phyloP scores from a whole-genome alignment of 1,140 invertebrate genomes.

The Spodoptera litura region DNA sequence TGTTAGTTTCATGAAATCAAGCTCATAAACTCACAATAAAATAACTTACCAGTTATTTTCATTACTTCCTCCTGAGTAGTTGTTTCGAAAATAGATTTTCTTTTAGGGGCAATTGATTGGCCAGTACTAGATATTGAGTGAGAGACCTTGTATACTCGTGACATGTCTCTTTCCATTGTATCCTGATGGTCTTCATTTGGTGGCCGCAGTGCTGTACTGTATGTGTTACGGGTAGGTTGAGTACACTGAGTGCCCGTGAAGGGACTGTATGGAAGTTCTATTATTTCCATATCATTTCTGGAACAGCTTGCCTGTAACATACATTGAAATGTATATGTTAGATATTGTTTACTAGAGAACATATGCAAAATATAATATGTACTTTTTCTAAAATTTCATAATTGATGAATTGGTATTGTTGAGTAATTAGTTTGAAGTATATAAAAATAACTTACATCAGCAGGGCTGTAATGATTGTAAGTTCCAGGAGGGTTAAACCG shows the following conservation, averaged over 20 bases:
- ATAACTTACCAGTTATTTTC: neutral
- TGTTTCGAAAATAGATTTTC: constrained; percentile 67
- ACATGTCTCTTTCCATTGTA: constrained; percentile 52
- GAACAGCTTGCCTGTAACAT: constrained; percentile 63
- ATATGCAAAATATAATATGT: neutral
- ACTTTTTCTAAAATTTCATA: neutral
- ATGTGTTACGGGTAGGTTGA: constrained; percentile 7
- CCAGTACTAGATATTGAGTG: constrained; percentile 53
- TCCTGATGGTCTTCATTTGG: constrained; percentile 52
- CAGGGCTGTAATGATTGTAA: constrained; percentile 51
- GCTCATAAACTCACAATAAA: neutral
- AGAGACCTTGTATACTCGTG: constrained; percentile 50
- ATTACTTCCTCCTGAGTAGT: neutral
- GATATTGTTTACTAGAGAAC: neutral
- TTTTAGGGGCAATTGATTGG: constrained; percentile 54
- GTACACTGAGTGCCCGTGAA: constrained; percentile 6
- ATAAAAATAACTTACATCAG: constrained; percentile 58
- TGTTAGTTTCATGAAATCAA: neutral
- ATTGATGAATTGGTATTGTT: neutral
- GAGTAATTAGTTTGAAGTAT: no score
- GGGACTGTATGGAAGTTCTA: constrained; percentile 52
- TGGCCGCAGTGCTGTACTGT: constrained; percentile 9
- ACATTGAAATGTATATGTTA: neutral
- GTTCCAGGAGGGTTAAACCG: constrained; percentile 61
- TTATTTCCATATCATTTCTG: constrained; percentile 61